These are phyloP conservation scores for Tortricodes alternella DNA, from an alignment of 2,888 invertebrate genomes.

Conservation along the genomic window DNA sequence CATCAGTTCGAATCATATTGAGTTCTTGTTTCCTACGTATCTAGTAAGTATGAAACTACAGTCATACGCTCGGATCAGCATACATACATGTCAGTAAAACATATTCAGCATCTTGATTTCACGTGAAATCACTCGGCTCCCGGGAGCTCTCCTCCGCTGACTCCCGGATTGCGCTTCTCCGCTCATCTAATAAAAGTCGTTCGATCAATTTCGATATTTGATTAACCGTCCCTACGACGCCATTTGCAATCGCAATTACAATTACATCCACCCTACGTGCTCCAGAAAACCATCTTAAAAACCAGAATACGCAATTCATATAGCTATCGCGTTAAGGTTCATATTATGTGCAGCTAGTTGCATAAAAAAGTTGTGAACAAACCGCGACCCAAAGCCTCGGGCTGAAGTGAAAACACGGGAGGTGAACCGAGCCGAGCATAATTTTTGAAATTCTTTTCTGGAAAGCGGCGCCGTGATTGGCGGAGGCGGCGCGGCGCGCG, in stretches of 20 bases:
- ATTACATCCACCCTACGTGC: slow-evolving; percentile 51
- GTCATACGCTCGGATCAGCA: no score
- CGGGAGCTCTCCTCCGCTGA: not conserved
- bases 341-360: slow-evolving; percentile 41
- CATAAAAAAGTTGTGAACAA: slow-evolving; percentile 40
- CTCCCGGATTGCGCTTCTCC: slow-evolving; percentile 17
- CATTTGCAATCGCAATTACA: slow-evolving; percentile 77
- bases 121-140: not conserved
- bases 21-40: no score
- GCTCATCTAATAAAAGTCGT: slow-evolving; percentile 44
- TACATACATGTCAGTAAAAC: no score
- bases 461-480: slow-evolving; percentile 63
- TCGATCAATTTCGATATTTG: slow-evolving; percentile 57
- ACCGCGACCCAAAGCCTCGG: slow-evolving; percentile 65
- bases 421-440: slow-evolving; percentile 64
- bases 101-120: not conserved
- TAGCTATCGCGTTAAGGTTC: slow-evolving; percentile 39
- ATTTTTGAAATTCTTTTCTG: slow-evolving; percentile 72
- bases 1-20: no score
- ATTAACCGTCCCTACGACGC: slow-evolving; percentile 57
- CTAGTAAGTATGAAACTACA: no score
- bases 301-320: not conserved
- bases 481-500: slow-evolving; percentile 47
- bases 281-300: slow-evolving; percentile 28
- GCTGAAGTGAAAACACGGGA: slow-evolving; percentile 64